Percentiles rank a stretch among this genome's conserved stretches.
phyloP scores from a whole-genome alignment of 2,113 vertebrate species.

The Nicator chloris region DNA sequence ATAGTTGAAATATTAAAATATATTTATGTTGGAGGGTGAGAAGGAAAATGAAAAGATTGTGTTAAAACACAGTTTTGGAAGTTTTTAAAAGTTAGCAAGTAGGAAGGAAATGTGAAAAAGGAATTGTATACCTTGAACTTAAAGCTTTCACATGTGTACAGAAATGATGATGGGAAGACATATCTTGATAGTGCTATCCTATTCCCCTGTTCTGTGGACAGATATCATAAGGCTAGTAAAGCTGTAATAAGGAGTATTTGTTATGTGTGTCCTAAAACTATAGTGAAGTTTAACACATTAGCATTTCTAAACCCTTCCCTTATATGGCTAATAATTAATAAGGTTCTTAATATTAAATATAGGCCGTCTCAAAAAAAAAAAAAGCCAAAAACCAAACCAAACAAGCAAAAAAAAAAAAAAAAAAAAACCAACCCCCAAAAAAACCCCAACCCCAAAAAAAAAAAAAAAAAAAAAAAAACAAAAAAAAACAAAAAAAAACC shows the following conservation, averaged over 20 bases:
- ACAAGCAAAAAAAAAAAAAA: background rate
- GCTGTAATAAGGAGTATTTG: background rate
- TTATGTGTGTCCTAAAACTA: background rate
- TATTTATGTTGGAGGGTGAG: background rate
- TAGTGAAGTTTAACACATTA: background rate
- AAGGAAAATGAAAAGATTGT: background rate
- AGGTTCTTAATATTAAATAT: background rate
- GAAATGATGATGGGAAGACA: background rate
- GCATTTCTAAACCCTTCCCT: background rate
- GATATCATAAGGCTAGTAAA: background rate
- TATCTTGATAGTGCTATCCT: background rate
- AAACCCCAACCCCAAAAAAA: background rate
- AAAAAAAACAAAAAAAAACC: background rate
- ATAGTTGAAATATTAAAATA: constrained; percentile 36
- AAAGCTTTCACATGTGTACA: background rate
- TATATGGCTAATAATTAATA: background rate
- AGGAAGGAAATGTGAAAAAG: background rate
- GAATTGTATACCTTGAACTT: background rate
- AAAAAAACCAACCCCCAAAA: background rate
- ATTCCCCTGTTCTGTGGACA: background rate
- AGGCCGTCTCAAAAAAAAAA: background rate
- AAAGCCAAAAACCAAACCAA: background rate
- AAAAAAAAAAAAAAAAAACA: background rate
- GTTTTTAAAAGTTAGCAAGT: background rate
- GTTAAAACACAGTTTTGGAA: background rate